phyloP scores from a whole-genome alignment of 1,140 invertebrate species.

The Pararge aegeria region DNA sequence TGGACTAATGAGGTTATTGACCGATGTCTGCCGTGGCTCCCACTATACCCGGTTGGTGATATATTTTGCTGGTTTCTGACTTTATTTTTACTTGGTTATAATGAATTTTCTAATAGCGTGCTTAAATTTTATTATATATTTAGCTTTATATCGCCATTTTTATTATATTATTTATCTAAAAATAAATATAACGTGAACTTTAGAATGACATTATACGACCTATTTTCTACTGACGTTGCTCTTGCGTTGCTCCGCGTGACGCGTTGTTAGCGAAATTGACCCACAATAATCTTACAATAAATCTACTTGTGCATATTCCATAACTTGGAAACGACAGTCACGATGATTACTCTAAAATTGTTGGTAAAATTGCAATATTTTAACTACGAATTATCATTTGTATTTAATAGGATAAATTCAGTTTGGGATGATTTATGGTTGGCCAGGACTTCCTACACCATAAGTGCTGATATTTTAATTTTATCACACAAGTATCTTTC shows the following conservation, averaged over 20 bases:
- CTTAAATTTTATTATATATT: not conserved
- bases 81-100: conserved; percentile 26
- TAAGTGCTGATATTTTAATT: too few relatives aligned
- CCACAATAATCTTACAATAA: conserved; percentile 15
- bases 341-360: too few relatives aligned
- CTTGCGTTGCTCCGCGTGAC: conserved; percentile 60
- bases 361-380: too few relatives aligned
- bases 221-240: conserved; percentile 71
- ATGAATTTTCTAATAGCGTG: not conserved
- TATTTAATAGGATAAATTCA: too few relatives aligned
- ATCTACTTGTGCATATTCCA: not conserved
- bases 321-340: not conserved
- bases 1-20: conserved; percentile 74
- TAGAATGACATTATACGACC: conserved; percentile 37
- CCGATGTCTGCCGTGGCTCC: conserved; percentile 78
- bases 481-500: too few relatives aligned
- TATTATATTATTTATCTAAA: not conserved
- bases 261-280: conserved; percentile 59
- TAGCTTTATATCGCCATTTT: not conserved
- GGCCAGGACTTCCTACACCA: too few relatives aligned
- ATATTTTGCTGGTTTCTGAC: conserved; percentile 46
- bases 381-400: too few relatives aligned
- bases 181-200: not conserved
- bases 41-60: conserved; percentile 74
- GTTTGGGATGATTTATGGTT: too few relatives aligned